A percentile compares a stretch with the other conserved stretches of the same genome.
Evolutionary conservation across 2,797 vertebrate species (phyloP).

Genomic region (Sebastes vulpes): DNA sequence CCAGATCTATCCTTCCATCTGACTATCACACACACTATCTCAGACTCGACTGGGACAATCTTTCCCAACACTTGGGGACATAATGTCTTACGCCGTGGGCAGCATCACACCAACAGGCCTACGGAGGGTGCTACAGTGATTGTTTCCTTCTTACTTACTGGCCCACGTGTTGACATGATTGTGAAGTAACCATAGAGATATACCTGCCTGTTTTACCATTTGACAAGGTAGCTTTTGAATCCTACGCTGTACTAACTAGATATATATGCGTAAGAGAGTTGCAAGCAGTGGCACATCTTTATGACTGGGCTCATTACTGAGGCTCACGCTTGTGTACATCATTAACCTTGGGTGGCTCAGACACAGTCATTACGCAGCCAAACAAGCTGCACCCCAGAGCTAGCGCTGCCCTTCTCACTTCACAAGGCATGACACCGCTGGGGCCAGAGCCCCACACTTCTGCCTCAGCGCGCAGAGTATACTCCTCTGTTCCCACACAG

Average conservation of each 20-base stretch:
- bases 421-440: slow-evolving; percentile 72
- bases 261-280: slow-evolving; percentile 43
- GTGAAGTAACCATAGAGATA: slow-evolving; percentile 55
- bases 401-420: slow-evolving; percentile 82
- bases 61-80: background rate
- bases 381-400: slow-evolving; percentile 81
- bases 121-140: background rate
- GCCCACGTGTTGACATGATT: background rate
- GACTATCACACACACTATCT: background rate
- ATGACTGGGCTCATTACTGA: slow-evolving; percentile 78
- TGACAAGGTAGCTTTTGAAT: slow-evolving; percentile 56
- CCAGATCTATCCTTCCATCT: background rate
- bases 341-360: slow-evolving; percentile 87
- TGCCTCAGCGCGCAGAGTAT: slow-evolving; percentile 38
- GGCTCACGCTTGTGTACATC: slow-evolving; percentile 78
- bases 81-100: background rate
- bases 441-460: slow-evolving; percentile 46
- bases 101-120: slow-evolving; percentile 1
- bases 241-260: slow-evolving; percentile 46
- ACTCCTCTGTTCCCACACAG: background rate
- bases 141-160: slow-evolving; percentile 25
- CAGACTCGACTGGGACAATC: background rate
- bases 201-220: slow-evolving; percentile 21
- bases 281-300: slow-evolving; percentile 63
- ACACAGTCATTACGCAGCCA: slow-evolving; percentile 81